Conservation (phyloP, 2,888 invertebrate species). For the Acrobasis repandana region DNA sequence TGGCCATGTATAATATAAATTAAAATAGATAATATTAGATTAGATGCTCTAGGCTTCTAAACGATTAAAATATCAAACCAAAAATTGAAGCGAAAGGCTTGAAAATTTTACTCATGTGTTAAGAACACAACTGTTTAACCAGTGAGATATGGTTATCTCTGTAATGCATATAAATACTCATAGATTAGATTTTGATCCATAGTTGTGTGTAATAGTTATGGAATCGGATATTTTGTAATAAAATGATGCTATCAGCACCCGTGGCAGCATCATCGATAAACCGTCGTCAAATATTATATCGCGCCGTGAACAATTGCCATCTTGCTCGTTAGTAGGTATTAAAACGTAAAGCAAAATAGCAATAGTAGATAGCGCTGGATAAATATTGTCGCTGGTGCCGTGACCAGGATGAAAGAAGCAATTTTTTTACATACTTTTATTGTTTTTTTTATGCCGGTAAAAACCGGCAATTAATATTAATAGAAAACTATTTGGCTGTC, state of each 20-base stretch:
- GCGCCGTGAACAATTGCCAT: too few species aligned
- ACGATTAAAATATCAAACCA: conserved; percentile 75
- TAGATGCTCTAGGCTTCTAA: conserved; percentile 61
- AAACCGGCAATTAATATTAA: too few species aligned
- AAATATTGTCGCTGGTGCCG: too few species aligned
- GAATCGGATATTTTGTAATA: conserved; percentile 26
- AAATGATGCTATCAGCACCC: conserved; percentile 9
- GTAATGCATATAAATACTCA: conserved; percentile 69
- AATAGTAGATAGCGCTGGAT: too few species aligned
- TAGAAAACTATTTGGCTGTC: background rate
- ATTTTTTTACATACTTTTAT: background rate
- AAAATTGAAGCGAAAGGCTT: conserved; percentile 80
- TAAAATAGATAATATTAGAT: conserved; percentile 41
- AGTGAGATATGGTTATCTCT: conserved; percentile 67
- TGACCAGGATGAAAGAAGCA: too few species aligned
- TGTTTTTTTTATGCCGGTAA: background rate
- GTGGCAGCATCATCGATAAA: too few species aligned
- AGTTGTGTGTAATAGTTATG: conserved; percentile 51
- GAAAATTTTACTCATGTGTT: conserved; percentile 76
- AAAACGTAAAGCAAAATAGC: too few species aligned
- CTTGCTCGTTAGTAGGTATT: too few species aligned
- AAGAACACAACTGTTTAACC: conserved; percentile 73
- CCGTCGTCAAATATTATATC: too few species aligned
- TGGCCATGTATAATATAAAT: conserved; percentile 70
- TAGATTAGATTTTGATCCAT: conserved; percentile 46